Conservation (phyloP, 2,113 vertebrate genomes). For the Baryphthengus martii region DNA sequence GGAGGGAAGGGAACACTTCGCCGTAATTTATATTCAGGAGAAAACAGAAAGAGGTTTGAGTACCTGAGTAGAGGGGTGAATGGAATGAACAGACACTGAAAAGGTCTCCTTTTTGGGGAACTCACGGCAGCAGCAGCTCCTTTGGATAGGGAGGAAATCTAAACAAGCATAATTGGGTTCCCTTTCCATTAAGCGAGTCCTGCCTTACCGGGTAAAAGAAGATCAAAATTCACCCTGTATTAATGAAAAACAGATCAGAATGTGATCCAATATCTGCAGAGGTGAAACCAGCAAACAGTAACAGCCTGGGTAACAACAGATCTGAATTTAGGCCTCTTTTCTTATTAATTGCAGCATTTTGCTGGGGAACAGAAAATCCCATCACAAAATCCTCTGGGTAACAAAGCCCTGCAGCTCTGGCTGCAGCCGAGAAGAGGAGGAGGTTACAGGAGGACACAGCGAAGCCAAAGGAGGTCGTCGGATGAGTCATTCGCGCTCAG, state of each 20-base stretch:
- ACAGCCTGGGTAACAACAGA: not conserved
- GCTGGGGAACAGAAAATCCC: not conserved
- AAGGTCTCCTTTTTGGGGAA: not conserved
- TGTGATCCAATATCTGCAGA: not conserved
- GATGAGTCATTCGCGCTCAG: conserved; percentile 39
- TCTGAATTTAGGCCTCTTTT: not conserved
- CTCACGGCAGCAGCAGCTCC: not conserved
- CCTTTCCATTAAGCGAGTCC: not conserved
- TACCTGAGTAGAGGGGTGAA: not conserved
- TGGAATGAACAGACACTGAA: not conserved
- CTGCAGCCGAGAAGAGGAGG: not conserved
- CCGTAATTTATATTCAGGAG: not conserved
- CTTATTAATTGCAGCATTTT: conserved; percentile 6
- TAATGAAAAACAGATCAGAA: not conserved
- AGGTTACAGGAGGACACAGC: conserved; percentile 38
- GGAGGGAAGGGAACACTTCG: not conserved
- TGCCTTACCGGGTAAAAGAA: not conserved
- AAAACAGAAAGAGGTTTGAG: not conserved
- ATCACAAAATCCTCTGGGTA: conserved; percentile 24
- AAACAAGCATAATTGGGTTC: not conserved
- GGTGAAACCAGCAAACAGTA: not conserved
- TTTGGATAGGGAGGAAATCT: not conserved
- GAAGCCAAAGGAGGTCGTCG: conserved; percentile 42
- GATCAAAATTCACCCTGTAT: not conserved
- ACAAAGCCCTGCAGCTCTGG: not conserved